A percentile compares a stretch with the other conserved stretches of the same genome.
phyloP scores from a whole-genome alignment of 35 echinoderm and acorn worm species.

The Apostichopus parvimensis region DNA sequence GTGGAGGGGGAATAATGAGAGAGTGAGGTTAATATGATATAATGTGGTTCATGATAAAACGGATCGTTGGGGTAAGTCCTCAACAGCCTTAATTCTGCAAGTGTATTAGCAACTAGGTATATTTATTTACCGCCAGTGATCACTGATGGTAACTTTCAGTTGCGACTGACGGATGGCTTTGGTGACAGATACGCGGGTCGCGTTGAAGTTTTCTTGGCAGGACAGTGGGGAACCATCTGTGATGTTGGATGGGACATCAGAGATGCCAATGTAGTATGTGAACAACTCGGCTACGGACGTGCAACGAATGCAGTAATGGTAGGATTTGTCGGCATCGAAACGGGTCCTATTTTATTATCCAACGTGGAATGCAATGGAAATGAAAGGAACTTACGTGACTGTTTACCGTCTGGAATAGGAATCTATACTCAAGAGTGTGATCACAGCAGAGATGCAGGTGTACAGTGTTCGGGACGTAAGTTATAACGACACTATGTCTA shows the following conservation, averaged over 20 bases:
- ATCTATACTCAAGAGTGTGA: neutral
- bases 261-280: conserved; percentile 49
- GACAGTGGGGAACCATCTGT: conserved; percentile 54
- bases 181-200: neutral
- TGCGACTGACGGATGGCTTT: neutral
- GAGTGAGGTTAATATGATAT: no score
- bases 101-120: no score
- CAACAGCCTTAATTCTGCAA: no score
- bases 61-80: no score
- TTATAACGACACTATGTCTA: neutral
- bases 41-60: no score
- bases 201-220: neutral
- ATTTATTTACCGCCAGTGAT: neutral
- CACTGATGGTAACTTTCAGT: neutral
- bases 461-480: neutral
- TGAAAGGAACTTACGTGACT: neutral
- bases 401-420: neutral
- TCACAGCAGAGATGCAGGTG: neutral
- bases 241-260: conserved; percentile 13
- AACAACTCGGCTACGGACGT: conserved; percentile 54
- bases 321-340: neutral
- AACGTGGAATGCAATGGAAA: neutral
- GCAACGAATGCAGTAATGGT: neutral
- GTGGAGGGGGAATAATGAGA: no score
- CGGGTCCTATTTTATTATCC: neutral